Base-by-base conservation (phyloP, 2,888 invertebrate genomes). In the Xanthia togata region DNA sequence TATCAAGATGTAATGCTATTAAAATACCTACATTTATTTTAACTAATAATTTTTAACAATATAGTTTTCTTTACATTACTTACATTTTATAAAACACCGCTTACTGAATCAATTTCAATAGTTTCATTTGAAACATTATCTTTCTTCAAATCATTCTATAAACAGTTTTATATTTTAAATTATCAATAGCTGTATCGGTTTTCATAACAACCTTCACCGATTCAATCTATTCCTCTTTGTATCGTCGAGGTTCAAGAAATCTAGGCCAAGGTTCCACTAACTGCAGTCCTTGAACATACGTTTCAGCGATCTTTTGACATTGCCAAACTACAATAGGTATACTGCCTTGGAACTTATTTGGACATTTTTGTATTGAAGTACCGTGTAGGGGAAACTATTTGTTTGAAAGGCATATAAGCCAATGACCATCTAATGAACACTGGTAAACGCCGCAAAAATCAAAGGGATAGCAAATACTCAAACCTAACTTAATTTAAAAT, bases 201-300 rank as follows among this genome's bases (percentile, higher is more conserved):
- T 55, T 44, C 17, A 5, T 72, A 72, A 70, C 55, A 70, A 53
- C 57, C 60, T 78, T 71, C 35, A 3, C 5, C 6, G 50, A 68
- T 71, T 47, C 65, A 71, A 76, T 69, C 20, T 78, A 59, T 50
- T 70, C 41, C 6, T 44, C 64, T 64, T 78, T 71, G 70, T 70
- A n/a, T n/a, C 23, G 14, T n/a, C 57, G 35, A 70, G 62, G 63
- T 31, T 26, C 23, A 44, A 63, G 23, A 53, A 9, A 81, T 72
- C 47, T 65, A 60, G 81, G 81, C 50, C 77, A 81, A 81, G 81
- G 77, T 26, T 55, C 8, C 3, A 41, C n/a, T n/a, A 63, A 44
- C 44, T 64, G 3, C 50, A 62, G 75, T 70, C 70, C 75, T 80
- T 80, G 55, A 67, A 55, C 6, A 59, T 47, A 73, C 20, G 53